phyloP scores from a whole-genome alignment of 2,113 vertebrate genomes.

The Gallinago undulata region DNA sequence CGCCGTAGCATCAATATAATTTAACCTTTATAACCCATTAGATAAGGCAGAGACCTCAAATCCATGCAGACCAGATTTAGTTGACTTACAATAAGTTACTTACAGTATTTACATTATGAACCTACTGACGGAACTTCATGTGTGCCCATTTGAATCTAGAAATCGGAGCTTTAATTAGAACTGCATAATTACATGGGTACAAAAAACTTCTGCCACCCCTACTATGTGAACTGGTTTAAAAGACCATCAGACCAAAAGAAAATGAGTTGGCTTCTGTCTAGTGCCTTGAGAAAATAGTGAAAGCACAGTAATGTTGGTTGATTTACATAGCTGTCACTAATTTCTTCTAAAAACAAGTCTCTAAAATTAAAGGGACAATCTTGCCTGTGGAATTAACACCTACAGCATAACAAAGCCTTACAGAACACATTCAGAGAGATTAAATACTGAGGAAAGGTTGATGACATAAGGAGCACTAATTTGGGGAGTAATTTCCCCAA shows the following conservation, averaged over 20 bases:
- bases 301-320: neutral
- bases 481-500: neutral
- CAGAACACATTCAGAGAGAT: neutral
- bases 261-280: neutral
- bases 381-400: neutral
- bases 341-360: neutral
- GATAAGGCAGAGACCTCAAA: neutral
- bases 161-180: constrained; percentile 10
- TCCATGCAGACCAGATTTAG: neutral
- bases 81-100: neutral
- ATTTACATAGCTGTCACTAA: neutral
- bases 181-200: neutral
- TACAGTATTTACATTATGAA: neutral
- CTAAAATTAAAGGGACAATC: neutral
- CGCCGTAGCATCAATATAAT: neutral
- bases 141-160: neutral
- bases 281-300: neutral
- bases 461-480: neutral
- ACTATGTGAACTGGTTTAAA: neutral
- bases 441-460: neutral
- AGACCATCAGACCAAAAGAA: neutral
- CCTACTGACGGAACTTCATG: neutral
- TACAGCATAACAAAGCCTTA: neutral
- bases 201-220: neutral
- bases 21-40: neutral